These are phyloP conservation scores for Nematostella vectensis DNA, from an alignment of 92 coral and sea anemone genomes.

Conservation along the genomic window DNA sequence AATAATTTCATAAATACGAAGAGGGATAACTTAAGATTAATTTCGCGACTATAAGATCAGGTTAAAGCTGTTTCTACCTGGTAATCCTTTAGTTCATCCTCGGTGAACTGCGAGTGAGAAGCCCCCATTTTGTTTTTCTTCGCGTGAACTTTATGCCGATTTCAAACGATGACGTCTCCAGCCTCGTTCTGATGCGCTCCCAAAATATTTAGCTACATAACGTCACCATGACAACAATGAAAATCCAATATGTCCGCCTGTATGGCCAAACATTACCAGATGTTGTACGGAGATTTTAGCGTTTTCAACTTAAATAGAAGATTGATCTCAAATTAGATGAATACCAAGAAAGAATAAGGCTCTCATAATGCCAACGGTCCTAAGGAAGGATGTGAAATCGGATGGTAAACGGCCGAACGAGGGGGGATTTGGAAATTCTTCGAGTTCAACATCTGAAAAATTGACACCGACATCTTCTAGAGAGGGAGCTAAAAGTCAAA, in stretches of 20 bases:
- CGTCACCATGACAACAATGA: constrained; percentile 53
- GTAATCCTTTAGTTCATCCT: constrained; percentile 97
- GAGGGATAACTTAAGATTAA: not conserved
- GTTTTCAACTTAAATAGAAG: not conserved
- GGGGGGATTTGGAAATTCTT: constrained; percentile 5
- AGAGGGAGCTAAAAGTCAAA: constrained; percentile 3
- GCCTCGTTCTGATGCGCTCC: constrained; percentile 11
- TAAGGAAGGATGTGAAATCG: constrained; percentile 22
- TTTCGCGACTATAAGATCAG: not conserved
- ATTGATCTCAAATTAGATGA: not conserved
- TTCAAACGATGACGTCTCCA: constrained; percentile 23
- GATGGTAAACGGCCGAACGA: constrained; percentile 3
- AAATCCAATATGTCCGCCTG: constrained; percentile 61
- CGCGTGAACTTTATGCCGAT: constrained; percentile 6
- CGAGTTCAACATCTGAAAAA: constrained; percentile 14
- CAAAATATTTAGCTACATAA: constrained; percentile 2
- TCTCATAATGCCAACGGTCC: constrained; percentile 23
- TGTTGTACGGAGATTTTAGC: not conserved
- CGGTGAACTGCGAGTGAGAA: constrained; percentile 95
- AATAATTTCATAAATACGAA: not conserved
- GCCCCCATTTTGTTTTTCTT: constrained; percentile 71
- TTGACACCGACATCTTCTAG: not conserved
- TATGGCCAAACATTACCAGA: not conserved
- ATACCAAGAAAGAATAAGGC: not conserved
- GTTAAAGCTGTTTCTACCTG: constrained; percentile 46